A percentile compares a stretch with the other conserved stretches of the same genome.
Evolutionary conservation across 2,113 vertebrate genomes (phyloP).

Genomic region (Physeter macrocephalus): DNA sequence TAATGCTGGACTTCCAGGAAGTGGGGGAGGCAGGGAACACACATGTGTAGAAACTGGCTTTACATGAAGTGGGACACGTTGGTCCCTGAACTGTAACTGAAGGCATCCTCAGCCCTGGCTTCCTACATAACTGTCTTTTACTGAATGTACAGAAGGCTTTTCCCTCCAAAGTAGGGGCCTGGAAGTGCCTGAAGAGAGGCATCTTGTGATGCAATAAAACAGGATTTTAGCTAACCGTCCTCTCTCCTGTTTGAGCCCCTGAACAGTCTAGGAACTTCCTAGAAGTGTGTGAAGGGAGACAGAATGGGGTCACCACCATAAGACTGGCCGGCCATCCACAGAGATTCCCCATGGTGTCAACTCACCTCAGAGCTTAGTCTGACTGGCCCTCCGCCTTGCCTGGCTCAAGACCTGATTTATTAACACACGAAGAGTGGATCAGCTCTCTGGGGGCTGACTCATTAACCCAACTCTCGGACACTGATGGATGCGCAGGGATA

Average conservation of each 20-base stretch:
- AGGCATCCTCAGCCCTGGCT: not conserved
- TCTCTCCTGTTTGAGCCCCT: not conserved
- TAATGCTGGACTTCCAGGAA: not conserved
- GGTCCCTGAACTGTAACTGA: not conserved
- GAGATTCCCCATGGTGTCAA: not conserved
- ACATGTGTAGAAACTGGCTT: not conserved
- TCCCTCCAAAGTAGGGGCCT: not conserved
- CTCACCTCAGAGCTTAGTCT: not conserved
- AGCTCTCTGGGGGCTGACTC: slow-evolving; percentile 10
- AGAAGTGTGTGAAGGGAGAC: not conserved
- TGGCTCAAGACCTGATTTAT: not conserved
- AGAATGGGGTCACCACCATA: not conserved
- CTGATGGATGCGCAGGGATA: not conserved
- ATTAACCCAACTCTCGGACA: not conserved
- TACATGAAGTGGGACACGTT: not conserved
- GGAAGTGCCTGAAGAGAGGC: not conserved
- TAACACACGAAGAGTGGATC: not conserved
- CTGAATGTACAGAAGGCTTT: not conserved
- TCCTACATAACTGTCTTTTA: not conserved
- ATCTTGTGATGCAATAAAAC: not conserved
- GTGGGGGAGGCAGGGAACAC: not conserved
- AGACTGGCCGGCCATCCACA: not conserved
- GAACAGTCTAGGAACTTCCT: not conserved
- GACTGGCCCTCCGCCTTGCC: not conserved
- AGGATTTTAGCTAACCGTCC: not conserved